Evolutionary conservation across 2,888 invertebrate species (phyloP), one percentile per base, ranked within the genome.

Genomic region (Synanthedon andrenaeformis): DNA sequence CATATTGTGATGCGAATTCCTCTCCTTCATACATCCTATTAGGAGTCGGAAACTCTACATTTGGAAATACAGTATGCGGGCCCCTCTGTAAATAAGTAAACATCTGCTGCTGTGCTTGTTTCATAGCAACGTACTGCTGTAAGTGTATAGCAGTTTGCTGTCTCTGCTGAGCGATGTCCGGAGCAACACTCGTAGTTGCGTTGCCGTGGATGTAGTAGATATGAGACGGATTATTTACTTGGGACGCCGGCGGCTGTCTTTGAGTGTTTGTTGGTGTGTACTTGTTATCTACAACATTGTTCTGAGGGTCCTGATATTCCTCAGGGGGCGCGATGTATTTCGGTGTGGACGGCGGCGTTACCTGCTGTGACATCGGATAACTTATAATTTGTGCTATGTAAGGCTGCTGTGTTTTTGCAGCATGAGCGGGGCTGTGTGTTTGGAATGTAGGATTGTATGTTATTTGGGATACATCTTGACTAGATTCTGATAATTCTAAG

Each of bases 381-480:
- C 83, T 83, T 55, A 87, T 70, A 51, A 88, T 87, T 65, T 88
- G 88, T 19, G 88, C 79, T 62, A 86, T 88, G 58, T 86, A 88
- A 12, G 88, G 88, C 58, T 87, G 86, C 53, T 82, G 82, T 8
- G 68, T 57, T 59, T 85, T 85, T 1, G 76, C 71, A 1, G 79
- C 73, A 61, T 87, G 87, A 11, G 87, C 84, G 45, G 88, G 88
- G 65, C 88, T 88, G 62, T 87, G 86, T 2, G 82, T 85, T 70
- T 88, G 88, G 84, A 88, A 88, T 82, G 88, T 87, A 54, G 88
- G 88, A 58, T 88, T 88, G 59, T 75, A 87, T 2, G 87, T 88
- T 51, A 88, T 82, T 62, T 88, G 88, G 1, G 87, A 87, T 52
- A 77, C 64, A 51, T 88, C 87, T 61, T 74, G 80, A 57, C 69